A percentile compares a stretch with the other conserved stretches of the same genome.
These are phyloP conservation scores for Papilio polytes DNA, from an alignment of 1,140 invertebrate species.

Conservation along the genomic window DNA sequence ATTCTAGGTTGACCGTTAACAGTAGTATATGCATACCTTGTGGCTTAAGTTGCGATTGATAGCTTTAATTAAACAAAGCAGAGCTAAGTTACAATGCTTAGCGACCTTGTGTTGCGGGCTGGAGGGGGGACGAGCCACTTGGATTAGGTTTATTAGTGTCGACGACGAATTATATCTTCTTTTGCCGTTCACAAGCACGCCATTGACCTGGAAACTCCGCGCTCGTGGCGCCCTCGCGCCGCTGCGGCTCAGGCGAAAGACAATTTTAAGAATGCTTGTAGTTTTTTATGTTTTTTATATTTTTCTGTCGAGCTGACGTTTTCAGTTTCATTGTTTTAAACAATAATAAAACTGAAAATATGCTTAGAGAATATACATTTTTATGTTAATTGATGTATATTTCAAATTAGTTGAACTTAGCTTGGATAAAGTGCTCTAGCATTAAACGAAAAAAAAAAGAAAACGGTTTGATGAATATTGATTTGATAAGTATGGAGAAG, in stretches of 20 bases:
- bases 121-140: not conserved
- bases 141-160: conserved; percentile 38
- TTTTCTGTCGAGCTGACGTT: conserved; percentile 1
- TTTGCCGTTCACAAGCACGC: conserved; percentile 30
- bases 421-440: not conserved
- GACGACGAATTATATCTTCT: conserved; percentile 25
- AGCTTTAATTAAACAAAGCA: conserved; percentile 7
- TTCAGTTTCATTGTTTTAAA: conserved; percentile 17
- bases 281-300: conserved; percentile 8
- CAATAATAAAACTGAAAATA: not conserved
- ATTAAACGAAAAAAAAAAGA: not conserved
- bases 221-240: not conserved
- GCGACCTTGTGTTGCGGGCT: not conserved
- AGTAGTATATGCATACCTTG: not conserved
- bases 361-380: not conserved
- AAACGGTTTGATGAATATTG: not conserved
- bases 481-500: no score
- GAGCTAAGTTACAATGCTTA: conserved; percentile 7
- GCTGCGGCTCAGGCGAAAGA: conserved; percentile 20
- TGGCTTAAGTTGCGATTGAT: conserved; percentile 1
- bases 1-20: not conserved
- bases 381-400: not conserved
- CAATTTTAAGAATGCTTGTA: conserved; percentile 20
- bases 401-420: not conserved
- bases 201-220: conserved; percentile 34